Conservation (phyloP, 2,888 invertebrate species). For the Eupithecia inturbata region DNA sequence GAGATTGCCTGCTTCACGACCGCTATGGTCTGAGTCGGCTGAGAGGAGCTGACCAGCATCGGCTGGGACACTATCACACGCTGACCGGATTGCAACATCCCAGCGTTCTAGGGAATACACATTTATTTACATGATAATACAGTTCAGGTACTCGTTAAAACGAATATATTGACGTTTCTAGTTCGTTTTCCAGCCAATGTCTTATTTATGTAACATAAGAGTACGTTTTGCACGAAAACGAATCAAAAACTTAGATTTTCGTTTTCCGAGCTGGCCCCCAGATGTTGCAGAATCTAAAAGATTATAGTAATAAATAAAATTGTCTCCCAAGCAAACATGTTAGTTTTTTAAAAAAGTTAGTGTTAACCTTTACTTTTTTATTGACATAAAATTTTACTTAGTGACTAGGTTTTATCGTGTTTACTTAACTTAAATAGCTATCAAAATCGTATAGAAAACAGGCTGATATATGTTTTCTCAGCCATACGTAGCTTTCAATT, state of each 20-base stretch:
- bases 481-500: not conserved
- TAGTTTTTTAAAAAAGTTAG: not conserved
- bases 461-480: not conserved
- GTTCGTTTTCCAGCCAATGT: too few relatives aligned
- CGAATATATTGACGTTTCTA: too few relatives aligned
- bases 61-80: slow-evolving; percentile 78
- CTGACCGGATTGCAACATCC: slow-evolving; percentile 79
- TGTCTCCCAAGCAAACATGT: not conserved
- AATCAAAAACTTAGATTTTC: too few relatives aligned
- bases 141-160: not conserved
- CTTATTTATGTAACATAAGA: too few relatives aligned
- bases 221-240: too few relatives aligned
- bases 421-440: not conserved
- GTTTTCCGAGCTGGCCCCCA: not conserved
- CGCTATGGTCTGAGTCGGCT: slow-evolving; percentile 52
- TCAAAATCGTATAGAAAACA: not conserved
- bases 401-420: not conserved
- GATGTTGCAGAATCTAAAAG: not conserved
- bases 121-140: slow-evolving; percentile 28
- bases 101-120: slow-evolving; percentile 67
- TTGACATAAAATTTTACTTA: not conserved
- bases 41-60: slow-evolving; percentile 73
- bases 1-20: slow-evolving; percentile 46
- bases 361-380: not conserved
- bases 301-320: not conserved